These are phyloP conservation scores for Altica lythri DNA, from an alignment of 2,888 invertebrate species.

Conservation along the genomic window DNA sequence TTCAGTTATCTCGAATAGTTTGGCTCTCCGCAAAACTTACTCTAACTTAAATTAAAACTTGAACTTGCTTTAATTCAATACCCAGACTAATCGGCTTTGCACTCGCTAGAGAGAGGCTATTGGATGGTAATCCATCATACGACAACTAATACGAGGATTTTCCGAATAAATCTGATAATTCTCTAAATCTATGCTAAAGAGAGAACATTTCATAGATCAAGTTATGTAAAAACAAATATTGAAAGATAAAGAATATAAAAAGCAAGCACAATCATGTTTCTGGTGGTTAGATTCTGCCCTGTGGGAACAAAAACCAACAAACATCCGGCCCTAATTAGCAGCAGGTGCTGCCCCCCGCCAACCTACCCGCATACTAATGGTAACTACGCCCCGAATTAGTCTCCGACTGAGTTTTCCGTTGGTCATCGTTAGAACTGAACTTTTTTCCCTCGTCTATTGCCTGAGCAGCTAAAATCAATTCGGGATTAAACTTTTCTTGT, in stretches of 20 bases:
- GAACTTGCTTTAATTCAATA: slow-evolving; percentile 23
- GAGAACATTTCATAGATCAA: too few species aligned
- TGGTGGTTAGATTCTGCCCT: slow-evolving; percentile 5
- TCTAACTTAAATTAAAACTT: slow-evolving; percentile 20
- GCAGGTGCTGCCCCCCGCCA: slow-evolving; percentile 10
- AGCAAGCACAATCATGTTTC: slow-evolving; percentile 20
- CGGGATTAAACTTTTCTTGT: slow-evolving; percentile 25
- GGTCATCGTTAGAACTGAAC: slow-evolving; percentile 16
- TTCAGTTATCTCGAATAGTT: slow-evolving; percentile 20
- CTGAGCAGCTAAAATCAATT: slow-evolving; percentile 17
- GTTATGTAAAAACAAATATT: too few species aligned
- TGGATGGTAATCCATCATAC: slow-evolving; percentile 16
- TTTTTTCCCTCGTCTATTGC: slow-evolving; percentile 9
- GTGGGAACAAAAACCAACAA: slow-evolving; percentile 14
- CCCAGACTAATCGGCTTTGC: slow-evolving; percentile 5
- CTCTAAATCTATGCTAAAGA: too few species aligned
- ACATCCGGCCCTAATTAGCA: slow-evolving; percentile 16
- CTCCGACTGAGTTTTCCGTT: slow-evolving; percentile 6
- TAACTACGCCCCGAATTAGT: slow-evolving; percentile 26
- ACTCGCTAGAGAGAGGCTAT: slow-evolving; percentile 11
- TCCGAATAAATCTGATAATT: too few species aligned
- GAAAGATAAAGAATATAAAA: too few species aligned
- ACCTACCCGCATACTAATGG: slow-evolving; percentile 29
- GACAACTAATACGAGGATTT: too few species aligned
- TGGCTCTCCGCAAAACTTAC: slow-evolving; percentile 20